A percentile compares a stretch with the other conserved stretches of the same genome.
phyloP scores from a whole-genome alignment of 2,113 vertebrate species.

The Cryptotis parvus region DNA sequence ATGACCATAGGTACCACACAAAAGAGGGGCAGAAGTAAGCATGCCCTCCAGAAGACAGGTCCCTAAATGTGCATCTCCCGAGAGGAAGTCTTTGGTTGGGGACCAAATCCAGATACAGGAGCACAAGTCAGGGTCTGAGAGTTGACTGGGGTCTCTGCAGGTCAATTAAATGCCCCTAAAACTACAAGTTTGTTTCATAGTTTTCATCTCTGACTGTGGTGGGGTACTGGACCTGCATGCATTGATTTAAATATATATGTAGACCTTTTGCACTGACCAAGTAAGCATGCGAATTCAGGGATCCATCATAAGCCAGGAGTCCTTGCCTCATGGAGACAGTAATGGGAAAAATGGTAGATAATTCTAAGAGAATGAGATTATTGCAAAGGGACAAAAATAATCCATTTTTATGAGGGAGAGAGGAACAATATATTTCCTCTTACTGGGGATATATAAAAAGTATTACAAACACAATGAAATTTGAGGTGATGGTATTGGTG shows the following conservation, averaged over 20 bases:
- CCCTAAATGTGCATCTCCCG: no score
- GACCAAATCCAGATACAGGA: background rate
- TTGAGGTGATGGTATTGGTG: background rate
- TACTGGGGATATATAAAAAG: background rate
- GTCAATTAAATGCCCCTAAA: background rate
- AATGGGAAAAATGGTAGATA: background rate
- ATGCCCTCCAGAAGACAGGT: no score
- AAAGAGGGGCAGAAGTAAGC: background rate
- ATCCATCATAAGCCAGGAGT: background rate
- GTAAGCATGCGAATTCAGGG: background rate
- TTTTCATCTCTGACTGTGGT: background rate
- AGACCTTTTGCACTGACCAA: background rate
- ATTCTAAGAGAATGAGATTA: background rate
- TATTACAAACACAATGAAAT: constrained; percentile 16
- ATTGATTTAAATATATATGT: background rate
- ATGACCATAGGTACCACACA: background rate
- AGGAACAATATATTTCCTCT: constrained; percentile 21
- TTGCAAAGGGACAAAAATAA: background rate
- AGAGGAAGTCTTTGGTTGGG: background rate
- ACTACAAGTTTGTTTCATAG: background rate
- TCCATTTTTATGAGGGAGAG: background rate
- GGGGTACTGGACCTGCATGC: background rate
- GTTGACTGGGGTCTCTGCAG: background rate
- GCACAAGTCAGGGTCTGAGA: background rate
- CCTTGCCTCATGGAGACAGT: background rate